Evolutionary conservation across 2,888 invertebrate genomes (phyloP), one percentile per base, ranked within the genome.

Genomic region (Caradrina kadenii): DNA sequence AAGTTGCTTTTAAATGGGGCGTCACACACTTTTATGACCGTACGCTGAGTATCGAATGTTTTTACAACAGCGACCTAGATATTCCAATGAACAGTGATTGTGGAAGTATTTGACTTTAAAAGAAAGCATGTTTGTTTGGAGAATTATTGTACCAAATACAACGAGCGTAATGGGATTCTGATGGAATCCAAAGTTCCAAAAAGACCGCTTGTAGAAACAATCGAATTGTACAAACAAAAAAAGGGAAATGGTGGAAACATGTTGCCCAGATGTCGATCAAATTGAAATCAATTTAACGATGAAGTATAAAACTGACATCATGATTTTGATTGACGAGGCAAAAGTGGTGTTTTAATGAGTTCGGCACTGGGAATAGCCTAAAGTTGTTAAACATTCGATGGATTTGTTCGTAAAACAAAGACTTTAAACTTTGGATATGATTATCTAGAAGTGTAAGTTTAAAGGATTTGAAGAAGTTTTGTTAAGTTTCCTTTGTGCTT

Each of bases 1-100:
- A 79, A 79, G 82, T 82, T 59, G 67, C 65, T 69, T 69, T 81
- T 74, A 45, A 73, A 73, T 73, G 63, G 70, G 63, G 73, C 54
- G 71, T 56, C 71, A 63, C 67, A 67, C 75, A 73, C 59, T 73
- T 82, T 82, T 81, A 81, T 60, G 69, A 58, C 55, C 59, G 68
- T 56, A 72, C 50, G 42, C 21, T 72, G 65, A 60, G 48, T 58
- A 69, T 66, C 56, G 50, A 74, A 80, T 71, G 70, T 75, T 80
- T 80, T 76, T 76, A 82, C 70, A 69, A 73, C 70, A 64, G 26
- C 77, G 84, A 83, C 85, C 84, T 73, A 79, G 68, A 83, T 83
- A 76, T 76, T 53, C 21, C 69, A 73, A 65, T 75, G 76, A 69
- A 64, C 74, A 71, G 58, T 63, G 49, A 53, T 52, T 75, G 65